Base-by-base conservation (phyloP, 1,140 invertebrate genomes). In the Adoxophyes honmai region DNA sequence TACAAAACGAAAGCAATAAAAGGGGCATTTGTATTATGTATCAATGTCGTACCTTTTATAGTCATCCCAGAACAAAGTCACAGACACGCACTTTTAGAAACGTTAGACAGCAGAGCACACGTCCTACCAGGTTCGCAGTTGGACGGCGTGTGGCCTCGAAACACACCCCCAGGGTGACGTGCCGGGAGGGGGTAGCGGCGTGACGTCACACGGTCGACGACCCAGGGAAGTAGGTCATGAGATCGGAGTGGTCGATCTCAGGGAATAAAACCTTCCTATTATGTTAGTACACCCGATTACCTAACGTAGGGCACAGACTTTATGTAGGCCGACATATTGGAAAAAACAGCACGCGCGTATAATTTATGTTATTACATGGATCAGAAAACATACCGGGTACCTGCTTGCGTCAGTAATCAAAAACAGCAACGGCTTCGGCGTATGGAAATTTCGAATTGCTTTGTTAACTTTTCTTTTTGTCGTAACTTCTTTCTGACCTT, bases 191-290 rank as follows among this genome's bases (percentile, higher is more conserved):
- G 58, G 54, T 61, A 66, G 65, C 57, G 67, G 51, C 64, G 81
- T 86, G 83, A 86, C 83, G 81, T 85, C 81, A 85, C 78, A 55
- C 75, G 78, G 84, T 78, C 81, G 74, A 65, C 70, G 73, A 83
- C 74, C 84, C 76, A 51, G 66, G 67, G 66, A 87, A 81, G 59
- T 85, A 64, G 84, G 84, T 85, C 81, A 85, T 53, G 75, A 68
- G 69, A 78, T 69, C 66, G 60, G 65, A 58, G 54, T 70, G 72
- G 68, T 78, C 77, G 77, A 84, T 84, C 69, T 60, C 59, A 52
- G 42, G 16, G 59, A 60, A 39, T 34, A 42, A 57, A 62, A 53
- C 63, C 62, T 64, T 28, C 21, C 21, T 28, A 28, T 28, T 70
- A 58, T 61, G 70, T 60, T 44, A 55, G 52, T 61, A 58, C 52